These are phyloP conservation scores for Zaprionus kolodkinae DNA, from an alignment of 1,140 invertebrate genomes.

Conservation along the genomic window DNA sequence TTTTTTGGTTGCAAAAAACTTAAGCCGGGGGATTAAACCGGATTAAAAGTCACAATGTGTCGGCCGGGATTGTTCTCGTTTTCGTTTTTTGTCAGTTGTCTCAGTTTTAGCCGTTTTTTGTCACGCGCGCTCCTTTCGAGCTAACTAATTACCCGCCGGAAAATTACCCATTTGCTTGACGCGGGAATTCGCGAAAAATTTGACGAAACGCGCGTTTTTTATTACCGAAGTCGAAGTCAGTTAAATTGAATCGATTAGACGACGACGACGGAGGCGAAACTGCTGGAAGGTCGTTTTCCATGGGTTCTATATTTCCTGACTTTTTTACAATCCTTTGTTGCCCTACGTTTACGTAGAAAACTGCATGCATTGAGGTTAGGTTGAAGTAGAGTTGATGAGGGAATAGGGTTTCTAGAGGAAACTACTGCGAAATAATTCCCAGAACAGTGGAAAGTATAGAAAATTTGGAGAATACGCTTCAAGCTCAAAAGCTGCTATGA, in stretches of 20 bases:
- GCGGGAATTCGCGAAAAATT: constrained; percentile 79
- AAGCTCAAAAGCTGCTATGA: neutral
- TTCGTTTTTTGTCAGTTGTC: constrained; percentile 37
- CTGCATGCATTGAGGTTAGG: constrained; percentile 31
- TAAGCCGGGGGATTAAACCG: constrained; percentile 80
- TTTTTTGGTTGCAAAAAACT: constrained; percentile 68
- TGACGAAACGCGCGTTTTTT: constrained; percentile 34
- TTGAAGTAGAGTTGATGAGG: neutral
- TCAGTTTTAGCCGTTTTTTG: constrained; percentile 29
- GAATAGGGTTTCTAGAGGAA: neutral
- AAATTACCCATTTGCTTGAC: constrained; percentile 75
- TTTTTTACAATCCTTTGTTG: constrained; percentile 79
- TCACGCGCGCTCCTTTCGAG: constrained; percentile 59
- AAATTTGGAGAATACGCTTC: neutral
- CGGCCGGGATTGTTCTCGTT: constrained; percentile 47
- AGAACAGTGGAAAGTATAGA: neutral
- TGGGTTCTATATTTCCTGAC: constrained; percentile 68
- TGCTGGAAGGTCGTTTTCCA: constrained; percentile 16
- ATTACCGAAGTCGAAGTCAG: constrained; percentile 50
- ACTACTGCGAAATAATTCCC: constrained; percentile 20
- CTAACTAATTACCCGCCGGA: constrained; percentile 73
- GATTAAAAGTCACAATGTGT: constrained; percentile 73
- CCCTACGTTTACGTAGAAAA: constrained; percentile 43
- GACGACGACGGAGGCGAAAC: constrained; percentile 36
- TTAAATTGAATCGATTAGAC: constrained; percentile 81